Evolutionary conservation across 2,888 invertebrate species (phyloP), one percentile per base, ranked within the genome.

Genomic region (Tanypteryx hageni): DNA sequence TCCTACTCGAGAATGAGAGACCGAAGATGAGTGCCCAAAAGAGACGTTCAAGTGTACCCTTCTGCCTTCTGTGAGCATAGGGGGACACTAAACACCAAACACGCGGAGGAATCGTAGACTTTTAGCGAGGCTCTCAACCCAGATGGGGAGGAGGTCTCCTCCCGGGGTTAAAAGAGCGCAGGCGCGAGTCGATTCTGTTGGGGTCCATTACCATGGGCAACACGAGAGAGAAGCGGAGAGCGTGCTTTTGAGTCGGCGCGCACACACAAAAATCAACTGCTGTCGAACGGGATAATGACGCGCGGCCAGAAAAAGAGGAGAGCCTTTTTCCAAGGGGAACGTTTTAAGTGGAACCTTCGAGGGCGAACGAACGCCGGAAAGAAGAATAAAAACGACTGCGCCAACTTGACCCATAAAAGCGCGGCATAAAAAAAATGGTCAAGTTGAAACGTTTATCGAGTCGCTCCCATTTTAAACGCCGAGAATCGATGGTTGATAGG

Each of bases 161-260:
- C 5, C 0, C 16, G 64, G 3, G 13, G 64, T 44, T 44, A 44
- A 44, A n/a, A 14, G 18, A 8, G 68, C 68, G 68, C 68, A 68
- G 68, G 68, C 68, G 68, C 68, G 9, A 7, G n/a, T 68, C 68
- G 68, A 68, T n/a, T 68, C 13, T 0, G 44, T 44, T n/a, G 68
- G 68, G 68, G n/a, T 68, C 68, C 68, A 68, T 68, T n/a, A 68
- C 68, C 68, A 44, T 44, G 44, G 44, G 68, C 68, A 22, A 68
- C 68, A 68, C 68, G n/a, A 9, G 18, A 18, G 68, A 16, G 68
- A 18, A n/a, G n/a, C 18, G 68, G 7, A 68, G 61, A 9, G 22
- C 18, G 44, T 44, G 44, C 68, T 68, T 68, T n/a, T 18, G 68
- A 68, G 68, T 64, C 7, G 18, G 18, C 18, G 64, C 22, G 68